phyloP scores from a whole-genome alignment of 1,140 invertebrate genomes.

The Philaenus spumarius region DNA sequence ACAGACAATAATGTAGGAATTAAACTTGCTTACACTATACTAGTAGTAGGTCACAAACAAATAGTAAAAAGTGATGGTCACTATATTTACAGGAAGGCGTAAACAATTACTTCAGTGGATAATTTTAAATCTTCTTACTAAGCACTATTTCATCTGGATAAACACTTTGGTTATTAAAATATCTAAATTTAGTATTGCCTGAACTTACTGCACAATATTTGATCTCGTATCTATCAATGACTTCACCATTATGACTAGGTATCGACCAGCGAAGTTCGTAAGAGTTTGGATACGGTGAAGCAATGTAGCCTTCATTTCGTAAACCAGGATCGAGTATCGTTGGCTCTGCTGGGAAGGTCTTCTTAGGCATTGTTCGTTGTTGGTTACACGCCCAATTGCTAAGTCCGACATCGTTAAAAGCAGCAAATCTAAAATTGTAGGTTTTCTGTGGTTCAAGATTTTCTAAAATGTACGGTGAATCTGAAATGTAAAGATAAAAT shows the following conservation, averaged over 20 bases:
- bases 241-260: constrained; percentile 80
- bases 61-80: too few species aligned
- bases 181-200: neutral
- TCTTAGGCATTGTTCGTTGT: constrained; percentile 48
- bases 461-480: constrained; percentile 68
- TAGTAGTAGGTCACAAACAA: too few species aligned
- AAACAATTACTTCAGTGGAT: too few species aligned
- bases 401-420: constrained; percentile 72
- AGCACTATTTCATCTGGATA: too few species aligned
- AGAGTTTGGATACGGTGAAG: constrained; percentile 59
- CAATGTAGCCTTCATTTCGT: constrained; percentile 30
- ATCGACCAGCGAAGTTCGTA: constrained; percentile 75
- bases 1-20: too few species aligned
- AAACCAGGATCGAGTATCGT: constrained; percentile 40
- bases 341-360: constrained; percentile 49
- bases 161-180: neutral
- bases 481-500: too few species aligned
- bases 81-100: too few species aligned
- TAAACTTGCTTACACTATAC: too few species aligned
- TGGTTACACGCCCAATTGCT: constrained; percentile 59
- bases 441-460: constrained; percentile 65
- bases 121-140: too few species aligned
- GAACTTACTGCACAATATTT: constrained; percentile 66
- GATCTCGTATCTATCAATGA: constrained; percentile 75
- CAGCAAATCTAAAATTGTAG: constrained; percentile 80